Base-by-base conservation (phyloP, 2,113 vertebrate species). In the Prinia subflava region DNA sequence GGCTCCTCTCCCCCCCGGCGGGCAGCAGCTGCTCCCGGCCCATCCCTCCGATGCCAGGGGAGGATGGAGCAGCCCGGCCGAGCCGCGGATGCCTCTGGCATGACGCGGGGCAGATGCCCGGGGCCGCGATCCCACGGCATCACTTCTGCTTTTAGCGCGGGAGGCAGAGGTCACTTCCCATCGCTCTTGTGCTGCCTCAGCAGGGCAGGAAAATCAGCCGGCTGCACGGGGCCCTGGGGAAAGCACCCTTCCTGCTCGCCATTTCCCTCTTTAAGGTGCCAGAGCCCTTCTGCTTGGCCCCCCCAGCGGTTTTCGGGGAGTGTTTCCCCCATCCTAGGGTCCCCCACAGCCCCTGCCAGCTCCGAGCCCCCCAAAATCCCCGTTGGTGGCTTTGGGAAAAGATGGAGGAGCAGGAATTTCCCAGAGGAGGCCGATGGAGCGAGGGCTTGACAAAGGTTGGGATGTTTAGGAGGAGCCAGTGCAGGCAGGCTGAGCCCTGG, bases 151-250 rank as follows among this genome's bases (percentile, higher is more conserved):
- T 94, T 92, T 18, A 69, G 86, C 67, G 4, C 39, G 3, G 65
- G 31, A 31, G 82, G 49, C 53, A 56, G 83, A 64, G 89, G 59
- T 90, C 93, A 92, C 89, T 94, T 92, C 91, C 94, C 89, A 19
- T 31, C 6, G 6, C 80, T 31, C 62, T 89, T 30, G 8, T 6
- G 37, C 42, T 9, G 15, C 2, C 76, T 78, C 92, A 87, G 74
- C 78, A n/a, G 77, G 44, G 65, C 78, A 92, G 75, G 63, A 33
- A n/a, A 28, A 55, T 2, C 27, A 6, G 42, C 80, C 84, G 42
- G 62, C 69, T 37, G 76, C 68, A 23, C 7, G 13, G 46, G 62
- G 4, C 11, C 2, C 41, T 20, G n/a, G 7, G 75, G 75, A 82
- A 95, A 92, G 77, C 70, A 79, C 91, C 77, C 67, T 57, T 13